Conservation (phyloP, 1,140 invertebrate genomes). For the Drosophila bipectinata region DNA sequence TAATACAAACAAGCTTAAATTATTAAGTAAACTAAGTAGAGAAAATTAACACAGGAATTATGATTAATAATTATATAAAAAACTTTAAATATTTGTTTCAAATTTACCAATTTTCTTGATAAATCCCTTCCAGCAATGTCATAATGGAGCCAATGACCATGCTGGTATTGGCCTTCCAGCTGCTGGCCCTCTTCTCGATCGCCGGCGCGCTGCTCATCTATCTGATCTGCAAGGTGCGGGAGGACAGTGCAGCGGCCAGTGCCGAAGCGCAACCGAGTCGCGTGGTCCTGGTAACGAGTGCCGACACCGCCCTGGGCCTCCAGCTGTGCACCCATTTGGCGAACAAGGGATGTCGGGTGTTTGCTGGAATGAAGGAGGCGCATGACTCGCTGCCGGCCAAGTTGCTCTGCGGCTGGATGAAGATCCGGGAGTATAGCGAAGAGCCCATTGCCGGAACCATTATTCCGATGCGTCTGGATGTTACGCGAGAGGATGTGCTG, state of each 20-base stretch:
- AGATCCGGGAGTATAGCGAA: constrained; percentile 85
- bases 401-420: constrained; percentile 87
- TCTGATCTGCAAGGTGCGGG: constrained; percentile 89
- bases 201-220: constrained; percentile 90
- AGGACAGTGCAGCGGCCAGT: constrained; percentile 72
- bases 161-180: constrained; percentile 90
- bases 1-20: neutral
- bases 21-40: neutral
- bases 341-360: constrained; percentile 89
- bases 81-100: neutral
- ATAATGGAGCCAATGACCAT: constrained; percentile 91
- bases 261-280: constrained; percentile 83
- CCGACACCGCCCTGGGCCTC: constrained; percentile 90
- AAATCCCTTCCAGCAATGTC: constrained; percentile 68
- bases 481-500: constrained; percentile 91
- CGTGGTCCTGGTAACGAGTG: constrained; percentile 90
- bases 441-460: constrained; percentile 84
- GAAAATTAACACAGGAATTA: neutral
- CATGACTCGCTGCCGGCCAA: constrained; percentile 85
- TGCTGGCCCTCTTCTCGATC: constrained; percentile 91
- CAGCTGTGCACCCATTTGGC: constrained; percentile 87
- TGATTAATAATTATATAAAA: no score
- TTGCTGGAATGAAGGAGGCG: constrained; percentile 88
- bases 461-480: constrained; percentile 89
- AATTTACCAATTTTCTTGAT: neutral